Evolutionary conservation across 2,113 vertebrate genomes (phyloP), one percentile per base, ranked within the genome.

Genomic region (Stegastes partitus): DNA sequence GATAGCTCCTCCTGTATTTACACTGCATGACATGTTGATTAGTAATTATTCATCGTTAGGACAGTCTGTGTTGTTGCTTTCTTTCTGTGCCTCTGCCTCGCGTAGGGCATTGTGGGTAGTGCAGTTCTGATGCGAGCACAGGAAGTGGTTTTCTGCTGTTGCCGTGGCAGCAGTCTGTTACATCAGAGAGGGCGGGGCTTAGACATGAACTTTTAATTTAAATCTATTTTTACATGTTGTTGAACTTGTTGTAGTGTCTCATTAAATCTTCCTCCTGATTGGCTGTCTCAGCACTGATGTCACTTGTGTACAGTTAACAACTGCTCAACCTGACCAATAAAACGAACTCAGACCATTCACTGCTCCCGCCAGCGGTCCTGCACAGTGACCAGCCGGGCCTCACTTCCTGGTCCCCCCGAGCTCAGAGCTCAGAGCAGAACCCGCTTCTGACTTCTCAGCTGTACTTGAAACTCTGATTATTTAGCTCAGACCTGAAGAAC

Each of bases 51-150:
- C 14, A 66, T 42, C 39, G 8, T 50, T 22, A 58, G 12, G 45
- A 62, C 21, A 23, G 14, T 16, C 28, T 53, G 18, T 57, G 23
- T 18, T 11, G 28, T 25, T 11, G 1, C 75, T 73, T 47, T 16
- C 2, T 47, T 16, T 28, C 3, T n/a, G 3, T 34, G 12, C 34
- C 4, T 15, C 21, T 25, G 22, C 26, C 31, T 34, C 31, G 10
- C 10, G 31, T 58, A 77, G 74, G 26, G 74, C 39, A 68, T 68
- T 86, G 21, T 87, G 85, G 77, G 78, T 74, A 75, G 65, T 68
- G 61, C 77, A 68, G 75, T 77, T 74, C n/a, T 64, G 6, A 37
- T 56, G 55, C 14, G 2, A 19, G 3, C 1, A 5, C 5, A 21
- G 8, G 25, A 14, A 4, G 4, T 57, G n/a, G 4, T 8, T 47